Evolutionary conservation across 2,113 vertebrate genomes (phyloP), one percentile per base, ranked within the genome.

Genomic region (Casuarius casuarius): DNA sequence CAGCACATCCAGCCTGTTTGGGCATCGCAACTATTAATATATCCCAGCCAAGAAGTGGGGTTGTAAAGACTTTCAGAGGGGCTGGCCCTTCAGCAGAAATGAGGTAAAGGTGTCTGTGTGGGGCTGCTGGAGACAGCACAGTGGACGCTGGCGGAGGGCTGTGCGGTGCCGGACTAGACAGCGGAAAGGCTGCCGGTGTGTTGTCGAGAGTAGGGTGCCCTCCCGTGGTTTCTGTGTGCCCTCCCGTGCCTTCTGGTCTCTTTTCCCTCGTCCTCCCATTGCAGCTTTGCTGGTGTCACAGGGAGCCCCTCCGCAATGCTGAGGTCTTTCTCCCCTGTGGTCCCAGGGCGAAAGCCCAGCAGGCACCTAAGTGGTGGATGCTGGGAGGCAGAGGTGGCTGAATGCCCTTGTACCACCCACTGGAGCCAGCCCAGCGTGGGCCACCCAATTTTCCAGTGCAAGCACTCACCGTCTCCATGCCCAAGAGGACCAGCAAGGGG

Each of bases 401-500:
- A 56, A 9, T 28, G 12, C 52, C 12, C 52, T 28, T 17, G 54
- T 29, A 29, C 25, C 35, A 56, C 38, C 31, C 25, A 20, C n/a
- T 49, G 23, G 40, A 63, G 49, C 52, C 23, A 12, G 13, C 61
- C 38, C n/a, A 7, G 19, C 3, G 7, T 9, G 73, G 7, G 21
- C 28, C 40, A 52, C 42, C 35, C 11, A 28, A 26, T 44, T 19
- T 90, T 58, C 28, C 29, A 5, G 29, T 31, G 28, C 54, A 16
- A 7, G 74, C 90, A 96, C 98, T 94, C 90, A 99, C 98, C 63
- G 98, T 99, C 40, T 99, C 99, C 99, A 99, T 99, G 42, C 99
- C 99, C 94, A 99, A 98, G 26, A 99, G 98, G 18, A 99, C 99
- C 95, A 99, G 98, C 89, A 99, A 62, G 23, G 99, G 99, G 96